These are phyloP conservation scores for Rhopalosiphum padi DNA, from an alignment of 1,140 invertebrate genomes.

Conservation along the genomic window DNA sequence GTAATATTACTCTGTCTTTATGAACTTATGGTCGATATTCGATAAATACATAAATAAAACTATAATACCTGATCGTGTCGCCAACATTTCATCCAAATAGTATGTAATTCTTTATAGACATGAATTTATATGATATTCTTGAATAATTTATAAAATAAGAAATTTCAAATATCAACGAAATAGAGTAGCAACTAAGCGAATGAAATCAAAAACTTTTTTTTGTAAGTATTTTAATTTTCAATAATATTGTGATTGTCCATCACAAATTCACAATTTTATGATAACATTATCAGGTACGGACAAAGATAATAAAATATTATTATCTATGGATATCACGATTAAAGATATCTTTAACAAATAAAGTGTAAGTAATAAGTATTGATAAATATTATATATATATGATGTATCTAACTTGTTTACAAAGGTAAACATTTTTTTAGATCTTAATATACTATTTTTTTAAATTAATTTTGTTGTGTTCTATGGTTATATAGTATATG, in stretches of 20 bases:
- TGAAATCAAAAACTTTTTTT: neutral
- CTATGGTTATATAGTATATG: too few relatives aligned
- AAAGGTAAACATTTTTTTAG: too few relatives aligned
- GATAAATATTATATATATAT: too few relatives aligned
- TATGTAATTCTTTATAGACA: neutral
- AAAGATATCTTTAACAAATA: too few relatives aligned
- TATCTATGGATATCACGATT: too few relatives aligned
- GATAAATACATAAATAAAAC: neutral
- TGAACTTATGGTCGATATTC: neutral
- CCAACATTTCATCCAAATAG: constrained; percentile 36
- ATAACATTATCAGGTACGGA: neutral
- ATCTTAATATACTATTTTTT: too few relatives aligned
- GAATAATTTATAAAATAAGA: neutral
- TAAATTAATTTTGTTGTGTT: too few relatives aligned
- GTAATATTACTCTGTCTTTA: neutral
- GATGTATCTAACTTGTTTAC: too few relatives aligned
- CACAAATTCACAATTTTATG: neutral
- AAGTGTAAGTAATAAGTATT: too few relatives aligned
- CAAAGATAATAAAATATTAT: too few relatives aligned
- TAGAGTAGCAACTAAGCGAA: neutral
- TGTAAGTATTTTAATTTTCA: neutral
- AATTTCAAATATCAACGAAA: neutral
- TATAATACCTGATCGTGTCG: constrained; percentile 1
- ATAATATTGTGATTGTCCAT: neutral
- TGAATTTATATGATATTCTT: neutral